A percentile compares a stretch with the other conserved stretches of the same genome.
phyloP scores from a whole-genome alignment of 2,113 vertebrate species.

The Aythya baeri region DNA sequence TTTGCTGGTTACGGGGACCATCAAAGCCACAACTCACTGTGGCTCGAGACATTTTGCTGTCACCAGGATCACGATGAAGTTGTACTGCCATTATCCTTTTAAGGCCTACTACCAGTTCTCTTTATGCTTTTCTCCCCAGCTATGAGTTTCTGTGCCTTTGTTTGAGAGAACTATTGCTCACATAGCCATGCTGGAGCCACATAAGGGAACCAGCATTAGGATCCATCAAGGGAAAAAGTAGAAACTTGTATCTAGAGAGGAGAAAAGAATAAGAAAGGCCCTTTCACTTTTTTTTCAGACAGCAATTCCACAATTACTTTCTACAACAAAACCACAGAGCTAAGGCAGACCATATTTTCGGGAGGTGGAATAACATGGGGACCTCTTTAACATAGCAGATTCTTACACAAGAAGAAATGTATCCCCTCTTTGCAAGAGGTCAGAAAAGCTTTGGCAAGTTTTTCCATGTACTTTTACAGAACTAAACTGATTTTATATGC shows the following conservation, averaged over 20 bases:
- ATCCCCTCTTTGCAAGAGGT: not conserved
- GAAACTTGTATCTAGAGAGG: not conserved
- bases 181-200: not conserved
- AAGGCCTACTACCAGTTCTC: not conserved
- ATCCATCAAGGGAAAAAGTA: not conserved
- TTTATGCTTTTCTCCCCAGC: not conserved
- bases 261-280: not conserved
- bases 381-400: not conserved
- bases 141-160: not conserved
- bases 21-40: not conserved
- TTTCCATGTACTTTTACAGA: not conserved
- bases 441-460: not conserved
- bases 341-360: not conserved
- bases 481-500: not conserved
- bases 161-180: not conserved
- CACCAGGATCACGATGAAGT: not conserved
- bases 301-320: not conserved
- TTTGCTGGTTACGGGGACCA: not conserved
- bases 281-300: not conserved
- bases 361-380: not conserved
- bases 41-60: not conserved
- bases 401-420: not conserved
- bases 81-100: fast-evolving
- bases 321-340: not conserved
- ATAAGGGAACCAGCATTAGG: fast-evolving